These are phyloP conservation scores for Xestia xanthographa DNA, from an alignment of 2,888 invertebrate species.

Conservation along the genomic window DNA sequence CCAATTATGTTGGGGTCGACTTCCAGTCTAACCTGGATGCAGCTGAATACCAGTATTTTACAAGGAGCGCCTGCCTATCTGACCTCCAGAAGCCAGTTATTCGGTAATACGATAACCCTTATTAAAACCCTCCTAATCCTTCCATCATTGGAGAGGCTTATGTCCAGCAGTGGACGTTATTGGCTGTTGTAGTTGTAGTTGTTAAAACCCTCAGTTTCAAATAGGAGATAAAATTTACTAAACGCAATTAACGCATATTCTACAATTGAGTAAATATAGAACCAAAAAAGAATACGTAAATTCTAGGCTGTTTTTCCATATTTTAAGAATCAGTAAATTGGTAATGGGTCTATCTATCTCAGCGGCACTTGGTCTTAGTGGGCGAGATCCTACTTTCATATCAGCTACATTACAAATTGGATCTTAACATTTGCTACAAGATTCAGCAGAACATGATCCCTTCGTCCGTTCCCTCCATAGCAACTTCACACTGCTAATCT, in stretches of 20 bases:
- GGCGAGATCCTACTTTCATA: background rate
- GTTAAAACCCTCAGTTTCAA: background rate
- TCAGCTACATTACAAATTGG: background rate
- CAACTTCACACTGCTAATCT: constrained; percentile 40
- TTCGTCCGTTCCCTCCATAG: background rate
- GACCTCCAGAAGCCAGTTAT: background rate
- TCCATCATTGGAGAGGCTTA: no score
- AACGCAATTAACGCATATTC: no score
- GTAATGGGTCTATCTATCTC: background rate
- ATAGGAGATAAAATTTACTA: background rate
- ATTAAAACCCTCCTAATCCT: no score
- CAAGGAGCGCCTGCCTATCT: background rate
- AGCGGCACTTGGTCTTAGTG: no score
- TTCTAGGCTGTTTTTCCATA: background rate
- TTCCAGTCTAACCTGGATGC: background rate
- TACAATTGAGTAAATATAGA: background rate
- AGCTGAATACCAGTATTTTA: background rate
- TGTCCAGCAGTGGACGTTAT: no score
- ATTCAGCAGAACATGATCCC: background rate
- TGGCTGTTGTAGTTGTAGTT: no score
- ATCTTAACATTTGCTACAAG: background rate
- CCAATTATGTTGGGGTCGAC: background rate
- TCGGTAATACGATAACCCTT: background rate
- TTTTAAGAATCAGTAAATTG: background rate
- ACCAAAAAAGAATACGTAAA: background rate